Conservation (phyloP, 2,113 vertebrate genomes). For the Genyomyrus donnyi region DNA sequence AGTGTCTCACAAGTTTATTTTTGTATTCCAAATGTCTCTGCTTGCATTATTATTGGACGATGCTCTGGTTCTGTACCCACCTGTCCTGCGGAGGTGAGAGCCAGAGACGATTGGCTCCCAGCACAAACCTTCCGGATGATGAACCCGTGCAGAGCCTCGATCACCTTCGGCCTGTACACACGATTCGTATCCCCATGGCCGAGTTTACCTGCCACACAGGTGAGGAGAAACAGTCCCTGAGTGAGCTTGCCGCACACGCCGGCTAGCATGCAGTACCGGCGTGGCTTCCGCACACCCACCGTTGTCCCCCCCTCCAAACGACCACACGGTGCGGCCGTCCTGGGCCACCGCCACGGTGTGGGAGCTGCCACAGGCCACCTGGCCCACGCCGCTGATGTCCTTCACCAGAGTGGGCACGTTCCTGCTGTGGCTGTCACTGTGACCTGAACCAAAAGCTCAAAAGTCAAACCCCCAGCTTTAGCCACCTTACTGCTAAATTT, state of each 20-base stretch:
- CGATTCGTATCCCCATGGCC: constrained; percentile 71
- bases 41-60: neutral
- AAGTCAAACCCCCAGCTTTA: neutral
- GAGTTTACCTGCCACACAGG: constrained; percentile 60
- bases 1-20: neutral
- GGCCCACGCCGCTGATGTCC: constrained; percentile 70
- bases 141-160: constrained; percentile 65
- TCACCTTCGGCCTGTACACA: constrained; percentile 67
- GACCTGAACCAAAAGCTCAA: constrained; percentile 44
- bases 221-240: neutral
- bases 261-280: neutral
- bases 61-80: constrained; percentile 32
- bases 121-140: constrained; percentile 72
- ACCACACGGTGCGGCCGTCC: constrained; percentile 69
- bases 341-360: constrained; percentile 69
- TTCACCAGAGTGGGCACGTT: constrained; percentile 71
- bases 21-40: neutral
- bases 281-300: constrained; percentile 37
- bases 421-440: constrained; percentile 73
- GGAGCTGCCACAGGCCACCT: constrained; percentile 69
- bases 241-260: neutral
- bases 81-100: constrained; percentile 71
- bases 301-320: constrained; percentile 70
- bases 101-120: constrained; percentile 68
- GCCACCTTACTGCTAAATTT: neutral